Percentiles rank a stretch among this genome's conserved stretches.
These are phyloP conservation scores for Aethes cnicana DNA, from an alignment of 2,888 invertebrate species.

Conservation along the genomic window DNA sequence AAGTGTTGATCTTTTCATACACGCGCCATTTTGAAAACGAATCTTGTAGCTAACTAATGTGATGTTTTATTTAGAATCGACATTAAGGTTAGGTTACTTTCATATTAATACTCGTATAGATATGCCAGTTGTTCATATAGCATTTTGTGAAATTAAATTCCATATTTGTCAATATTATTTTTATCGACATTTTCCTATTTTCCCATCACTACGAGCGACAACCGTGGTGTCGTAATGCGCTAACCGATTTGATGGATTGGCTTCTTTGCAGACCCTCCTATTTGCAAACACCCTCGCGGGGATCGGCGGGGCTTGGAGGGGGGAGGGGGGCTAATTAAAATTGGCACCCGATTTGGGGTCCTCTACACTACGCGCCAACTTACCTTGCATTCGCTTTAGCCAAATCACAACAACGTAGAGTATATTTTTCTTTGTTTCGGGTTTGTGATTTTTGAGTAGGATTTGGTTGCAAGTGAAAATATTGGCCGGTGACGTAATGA, in stretches of 20 bases:
- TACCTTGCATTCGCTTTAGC: background rate
- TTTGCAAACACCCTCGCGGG: conserved; percentile 78
- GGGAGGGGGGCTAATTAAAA: conserved; percentile 74
- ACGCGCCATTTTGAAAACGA: too few species aligned
- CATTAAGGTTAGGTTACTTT: too few species aligned
- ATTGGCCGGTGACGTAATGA: conserved; percentile 50
- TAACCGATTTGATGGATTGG: conserved; percentile 81
- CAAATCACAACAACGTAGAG: conserved; percentile 35
- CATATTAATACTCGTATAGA: too few species aligned
- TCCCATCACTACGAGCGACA: conserved; percentile 60
- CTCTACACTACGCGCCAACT: conserved; percentile 31
- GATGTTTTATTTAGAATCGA: too few species aligned
- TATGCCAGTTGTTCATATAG: too few species aligned
- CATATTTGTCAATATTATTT: background rate
- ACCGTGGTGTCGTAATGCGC: conserved; percentile 78
- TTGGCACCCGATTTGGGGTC: conserved; percentile 59
- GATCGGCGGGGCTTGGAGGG: conserved; percentile 36
- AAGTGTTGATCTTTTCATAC: too few species aligned
- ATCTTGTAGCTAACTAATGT: too few species aligned
- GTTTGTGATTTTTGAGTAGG: conserved; percentile 30
- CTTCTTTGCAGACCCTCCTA: conserved; percentile 79
- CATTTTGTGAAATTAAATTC: too few species aligned
- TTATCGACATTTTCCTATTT: conserved; percentile 29
- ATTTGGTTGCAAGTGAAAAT: conserved; percentile 43
- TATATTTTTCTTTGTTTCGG: conserved; percentile 31